A percentile compares a stretch with the other conserved stretches of the same genome.
These are phyloP conservation scores for Conger conger DNA, from an alignment of 2,113 vertebrate species.

Conservation along the genomic window DNA sequence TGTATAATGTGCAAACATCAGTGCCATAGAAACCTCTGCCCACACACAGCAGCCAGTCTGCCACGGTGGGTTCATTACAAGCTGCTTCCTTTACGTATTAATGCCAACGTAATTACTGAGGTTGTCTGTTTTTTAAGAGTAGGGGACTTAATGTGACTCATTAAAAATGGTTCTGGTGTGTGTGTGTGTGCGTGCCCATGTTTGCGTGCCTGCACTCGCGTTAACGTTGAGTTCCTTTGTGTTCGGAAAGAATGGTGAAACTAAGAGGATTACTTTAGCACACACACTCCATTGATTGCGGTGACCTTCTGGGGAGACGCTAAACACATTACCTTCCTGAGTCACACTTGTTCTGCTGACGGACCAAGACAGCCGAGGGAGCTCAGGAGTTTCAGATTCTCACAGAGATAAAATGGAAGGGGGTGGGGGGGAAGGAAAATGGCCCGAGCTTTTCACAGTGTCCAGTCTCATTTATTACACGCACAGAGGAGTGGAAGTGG, in stretches of 20 bases:
- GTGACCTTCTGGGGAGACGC: background rate
- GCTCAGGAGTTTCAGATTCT: slow-evolving; percentile 37
- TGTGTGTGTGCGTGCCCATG: background rate
- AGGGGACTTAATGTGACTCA: background rate
- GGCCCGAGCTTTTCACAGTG: slow-evolving; percentile 52
- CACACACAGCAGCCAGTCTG: background rate
- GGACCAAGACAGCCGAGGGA: slow-evolving; percentile 4
- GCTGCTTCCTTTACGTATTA: background rate
- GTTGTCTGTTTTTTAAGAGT: background rate
- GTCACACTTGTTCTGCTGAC: background rate
- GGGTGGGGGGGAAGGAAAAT: slow-evolving; percentile 25
- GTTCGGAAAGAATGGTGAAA: background rate
- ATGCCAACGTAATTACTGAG: background rate
- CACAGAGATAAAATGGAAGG: slow-evolving; percentile 42
- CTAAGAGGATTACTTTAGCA: background rate
- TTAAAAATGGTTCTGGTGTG: background rate
- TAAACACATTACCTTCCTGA: background rate
- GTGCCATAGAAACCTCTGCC: too few species aligned
- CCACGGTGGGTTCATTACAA: background rate
- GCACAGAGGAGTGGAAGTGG: slow-evolving; percentile 50
- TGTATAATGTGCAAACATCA: background rate
- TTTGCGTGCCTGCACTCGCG: background rate
- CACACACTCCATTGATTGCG: background rate
- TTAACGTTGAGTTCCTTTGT: background rate
- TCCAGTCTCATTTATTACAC: slow-evolving; percentile 48